Conservation (phyloP, 2,113 vertebrate species). For the Apteryx owenii region DNA sequence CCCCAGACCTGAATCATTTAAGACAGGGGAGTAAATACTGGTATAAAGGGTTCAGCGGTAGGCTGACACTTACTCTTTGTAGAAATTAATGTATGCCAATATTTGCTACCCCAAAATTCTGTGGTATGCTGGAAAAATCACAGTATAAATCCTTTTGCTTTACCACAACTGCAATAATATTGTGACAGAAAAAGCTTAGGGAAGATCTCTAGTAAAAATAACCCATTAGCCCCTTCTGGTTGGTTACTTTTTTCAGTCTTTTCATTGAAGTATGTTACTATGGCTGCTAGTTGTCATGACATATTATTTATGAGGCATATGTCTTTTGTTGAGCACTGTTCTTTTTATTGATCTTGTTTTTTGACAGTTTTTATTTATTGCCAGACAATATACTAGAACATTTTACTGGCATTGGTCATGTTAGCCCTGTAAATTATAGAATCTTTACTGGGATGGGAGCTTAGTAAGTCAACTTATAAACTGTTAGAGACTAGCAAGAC, state of each 20-base stretch:
- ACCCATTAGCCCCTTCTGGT: conserved; percentile 57
- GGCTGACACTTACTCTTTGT: background rate
- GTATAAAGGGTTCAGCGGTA: background rate
- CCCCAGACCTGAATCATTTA: background rate
- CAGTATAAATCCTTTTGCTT: background rate
- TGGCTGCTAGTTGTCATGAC: conserved; percentile 40
- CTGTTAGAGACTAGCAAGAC: background rate
- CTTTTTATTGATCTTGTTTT: conserved; percentile 19
- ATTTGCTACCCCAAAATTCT: background rate
- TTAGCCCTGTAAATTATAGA: conserved; percentile 21
- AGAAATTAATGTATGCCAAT: background rate
- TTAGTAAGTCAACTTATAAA: background rate
- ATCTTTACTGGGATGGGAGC: background rate
- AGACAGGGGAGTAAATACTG: background rate
- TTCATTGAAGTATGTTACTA: conserved; percentile 17
- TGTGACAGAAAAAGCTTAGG: conserved; percentile 42
- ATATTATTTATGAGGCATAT: conserved; percentile 60
- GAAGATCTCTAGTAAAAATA: conserved; percentile 39
- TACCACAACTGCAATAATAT: conserved; percentile 44
- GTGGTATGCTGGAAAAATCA: background rate
- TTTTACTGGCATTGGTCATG: conserved; percentile 20
- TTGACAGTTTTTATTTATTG: conserved; percentile 54
- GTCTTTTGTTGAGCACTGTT: conserved; percentile 60
- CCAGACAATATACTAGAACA: conserved; percentile 46
- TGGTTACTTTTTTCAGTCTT: conserved; percentile 39